These are phyloP conservation scores for Gnathonemus echidnorhynchus DNA, from an alignment of 2,113 vertebrate genomes.

Conservation along the genomic window DNA sequence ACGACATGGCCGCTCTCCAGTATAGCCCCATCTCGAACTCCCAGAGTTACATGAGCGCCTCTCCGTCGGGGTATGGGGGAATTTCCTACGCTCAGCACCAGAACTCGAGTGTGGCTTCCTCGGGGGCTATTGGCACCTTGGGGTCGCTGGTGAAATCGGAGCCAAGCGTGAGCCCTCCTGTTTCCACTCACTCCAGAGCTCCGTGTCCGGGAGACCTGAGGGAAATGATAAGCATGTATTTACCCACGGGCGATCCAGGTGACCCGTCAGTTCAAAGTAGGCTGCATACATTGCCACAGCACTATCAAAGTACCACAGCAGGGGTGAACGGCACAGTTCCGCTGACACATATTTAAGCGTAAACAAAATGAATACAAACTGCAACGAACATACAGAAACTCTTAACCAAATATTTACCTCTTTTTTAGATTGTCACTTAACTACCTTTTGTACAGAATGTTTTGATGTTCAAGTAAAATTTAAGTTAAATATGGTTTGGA, in stretches of 20 bases:
- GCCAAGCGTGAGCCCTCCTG: conserved; percentile 89
- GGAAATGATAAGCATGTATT: conserved; percentile 99
- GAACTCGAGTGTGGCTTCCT: conserved; percentile 77
- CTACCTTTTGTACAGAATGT: conserved; percentile 81
- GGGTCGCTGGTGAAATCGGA: conserved; percentile 92
- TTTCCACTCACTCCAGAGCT: conserved; percentile 82
- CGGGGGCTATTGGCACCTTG: conserved; percentile 81
- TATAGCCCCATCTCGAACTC: conserved; percentile 94
- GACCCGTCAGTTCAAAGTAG: conserved; percentile 87
- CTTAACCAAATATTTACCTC: conserved; percentile 75
- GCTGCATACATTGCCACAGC: conserved; percentile 87
- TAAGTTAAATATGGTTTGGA: conserved; percentile 66
- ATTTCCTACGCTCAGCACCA: conserved; percentile 82
- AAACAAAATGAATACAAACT: conserved; percentile 52
- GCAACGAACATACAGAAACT: conserved; percentile 55
- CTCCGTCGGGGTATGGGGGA: conserved; percentile 85
- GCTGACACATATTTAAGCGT: conserved; percentile 85
- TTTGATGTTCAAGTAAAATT: conserved; percentile 71
- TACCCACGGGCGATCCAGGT: conserved; percentile 83
- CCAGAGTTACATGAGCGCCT: conserved; percentile 94
- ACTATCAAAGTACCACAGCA: conserved; percentile 88
- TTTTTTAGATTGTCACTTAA: conserved; percentile 63
- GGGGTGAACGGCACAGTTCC: conserved; percentile 94
- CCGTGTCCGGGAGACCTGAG: conserved; percentile 95
- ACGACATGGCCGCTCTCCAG: conserved; percentile 88